Evolutionary conservation across 2,888 invertebrate genomes (phyloP).

Genomic region (Drosophila gaucha): DNA sequence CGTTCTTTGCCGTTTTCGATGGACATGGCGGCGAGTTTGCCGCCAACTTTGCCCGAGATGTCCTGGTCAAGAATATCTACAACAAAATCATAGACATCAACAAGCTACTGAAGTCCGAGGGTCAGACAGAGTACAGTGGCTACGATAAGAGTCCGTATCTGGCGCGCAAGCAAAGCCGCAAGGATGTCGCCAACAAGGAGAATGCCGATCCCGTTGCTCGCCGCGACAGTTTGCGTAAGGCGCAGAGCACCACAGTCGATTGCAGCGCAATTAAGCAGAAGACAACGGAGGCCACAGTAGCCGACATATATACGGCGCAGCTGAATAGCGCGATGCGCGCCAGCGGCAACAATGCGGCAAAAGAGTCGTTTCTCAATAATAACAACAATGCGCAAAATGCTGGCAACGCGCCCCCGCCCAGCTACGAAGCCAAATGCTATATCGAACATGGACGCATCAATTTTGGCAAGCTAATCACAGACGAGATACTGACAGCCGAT

Average conservation of each 20-base stretch:
- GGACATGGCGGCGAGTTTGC: slow-evolving; percentile 98
- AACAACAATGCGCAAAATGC: slow-evolving; percentile 69
- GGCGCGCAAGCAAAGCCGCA: slow-evolving; percentile 77
- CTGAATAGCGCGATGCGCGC: slow-evolving; percentile 83
- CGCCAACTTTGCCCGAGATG: slow-evolving; percentile 95
- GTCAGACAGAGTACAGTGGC: slow-evolving; percentile 56
- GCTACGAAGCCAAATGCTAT: slow-evolving; percentile 87
- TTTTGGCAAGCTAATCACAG: slow-evolving; percentile 92
- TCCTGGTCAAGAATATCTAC: slow-evolving; percentile 92
- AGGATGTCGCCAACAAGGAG: slow-evolving; percentile 81
- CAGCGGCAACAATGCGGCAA: slow-evolving; percentile 64
- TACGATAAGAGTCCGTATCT: slow-evolving; percentile 82
- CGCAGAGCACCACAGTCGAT: slow-evolving; percentile 86
- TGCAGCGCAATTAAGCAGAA: slow-evolving; percentile 84
- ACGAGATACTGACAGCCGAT: slow-evolving; percentile 95
- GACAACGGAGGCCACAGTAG: slow-evolving; percentile 67
- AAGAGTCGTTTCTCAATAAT: slow-evolving; percentile 79
- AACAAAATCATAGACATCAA: slow-evolving; percentile 91
- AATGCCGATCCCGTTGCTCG: slow-evolving; percentile 77
- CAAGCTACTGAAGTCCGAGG: slow-evolving; percentile 87
- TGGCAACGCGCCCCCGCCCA: slow-evolving; percentile 71
- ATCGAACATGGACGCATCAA: slow-evolving; percentile 91
- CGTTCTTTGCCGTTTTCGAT: slow-evolving; percentile 96
- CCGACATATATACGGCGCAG: slow-evolving; percentile 83
- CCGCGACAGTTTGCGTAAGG: slow-evolving; percentile 83